Evolutionary conservation across 2,888 invertebrate species (phyloP).

Genomic region (Drosophila trichaetosa): DNA sequence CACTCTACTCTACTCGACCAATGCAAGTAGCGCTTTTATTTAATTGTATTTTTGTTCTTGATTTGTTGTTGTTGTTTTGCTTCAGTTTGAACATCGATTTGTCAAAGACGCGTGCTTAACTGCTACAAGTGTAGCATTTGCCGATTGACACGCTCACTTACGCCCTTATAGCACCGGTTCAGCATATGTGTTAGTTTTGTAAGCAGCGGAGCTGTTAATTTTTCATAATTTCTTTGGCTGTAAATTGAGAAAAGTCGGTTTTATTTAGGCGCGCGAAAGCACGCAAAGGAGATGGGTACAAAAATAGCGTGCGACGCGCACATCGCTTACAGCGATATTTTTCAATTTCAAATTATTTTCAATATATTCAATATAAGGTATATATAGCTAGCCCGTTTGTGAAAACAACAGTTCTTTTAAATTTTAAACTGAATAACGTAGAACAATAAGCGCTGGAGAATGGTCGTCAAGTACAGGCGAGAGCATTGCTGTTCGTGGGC

Average conservation of each 20-base stretch:
- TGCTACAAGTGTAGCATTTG: slow-evolving; percentile 50
- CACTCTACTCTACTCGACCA: slow-evolving; percentile 38
- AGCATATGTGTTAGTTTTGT: slow-evolving; percentile 12
- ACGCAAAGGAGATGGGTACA: slow-evolving; percentile 30
- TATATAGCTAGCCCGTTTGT: background rate
- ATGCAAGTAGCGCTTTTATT: slow-evolving; percentile 37
- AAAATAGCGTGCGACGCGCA: slow-evolving; percentile 1
- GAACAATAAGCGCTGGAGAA: background rate
- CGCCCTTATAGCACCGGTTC: slow-evolving; percentile 8
- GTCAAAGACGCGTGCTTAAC: slow-evolving; percentile 59
- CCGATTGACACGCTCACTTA: slow-evolving; percentile 41
- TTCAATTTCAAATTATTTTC: background rate
- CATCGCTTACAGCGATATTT: background rate
- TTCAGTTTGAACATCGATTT: slow-evolving; percentile 70
- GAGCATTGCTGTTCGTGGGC: background rate
- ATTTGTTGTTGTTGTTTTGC: slow-evolving; percentile 25
- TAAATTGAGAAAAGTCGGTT: slow-evolving; percentile 13
- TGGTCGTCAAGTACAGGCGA: background rate
- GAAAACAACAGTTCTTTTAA: background rate
- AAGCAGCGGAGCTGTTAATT: slow-evolving; percentile 1
- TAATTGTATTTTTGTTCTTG: slow-evolving; percentile 14
- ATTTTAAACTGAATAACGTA: background rate
- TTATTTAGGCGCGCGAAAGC: slow-evolving; percentile 31
- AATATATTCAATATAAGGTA: background rate
- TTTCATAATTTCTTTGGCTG: slow-evolving; percentile 8